Evolutionary conservation across 2,888 invertebrate genomes (phyloP).

Genomic region (Clivina fossor): DNA sequence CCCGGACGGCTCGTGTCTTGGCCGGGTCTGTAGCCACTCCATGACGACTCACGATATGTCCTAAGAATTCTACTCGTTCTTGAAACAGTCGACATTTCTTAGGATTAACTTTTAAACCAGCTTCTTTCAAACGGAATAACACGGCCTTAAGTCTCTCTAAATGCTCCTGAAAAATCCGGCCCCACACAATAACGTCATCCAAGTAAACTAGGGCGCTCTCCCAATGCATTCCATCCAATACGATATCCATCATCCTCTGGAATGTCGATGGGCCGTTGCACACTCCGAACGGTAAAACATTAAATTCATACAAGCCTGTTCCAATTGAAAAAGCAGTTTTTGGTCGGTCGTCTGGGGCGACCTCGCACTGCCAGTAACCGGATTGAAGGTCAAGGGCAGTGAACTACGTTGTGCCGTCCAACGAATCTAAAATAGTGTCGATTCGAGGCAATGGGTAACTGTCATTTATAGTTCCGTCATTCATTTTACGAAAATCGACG

Average conservation of each 20-base stretch:
- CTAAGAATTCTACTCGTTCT: neutral
- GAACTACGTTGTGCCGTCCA: neutral
- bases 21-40: neutral
- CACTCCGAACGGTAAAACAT: neutral
- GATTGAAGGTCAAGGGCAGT: conserved; percentile 3
- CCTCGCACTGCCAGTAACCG: conserved; percentile 3
- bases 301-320: conserved; percentile 5
- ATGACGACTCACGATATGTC: neutral
- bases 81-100: conserved; percentile 2
- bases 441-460: neutral
- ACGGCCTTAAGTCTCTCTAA: neutral
- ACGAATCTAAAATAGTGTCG: neutral
- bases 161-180: neutral
- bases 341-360: too few relatives aligned
- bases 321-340: conserved; percentile 3
- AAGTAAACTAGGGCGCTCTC: too few relatives aligned
- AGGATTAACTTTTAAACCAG: conserved; percentile 5
- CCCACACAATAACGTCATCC: conserved; percentile 1
- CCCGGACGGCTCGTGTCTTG: neutral
- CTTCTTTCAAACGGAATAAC: neutral
- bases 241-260: conserved; percentile 4
- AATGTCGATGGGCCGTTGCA: too few relatives aligned
- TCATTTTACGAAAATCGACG: neutral
- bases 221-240: conserved; percentile 1
- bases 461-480: neutral